phyloP scores from a whole-genome alignment of 2,113 vertebrate species.

The Anoplopoma fimbria region DNA sequence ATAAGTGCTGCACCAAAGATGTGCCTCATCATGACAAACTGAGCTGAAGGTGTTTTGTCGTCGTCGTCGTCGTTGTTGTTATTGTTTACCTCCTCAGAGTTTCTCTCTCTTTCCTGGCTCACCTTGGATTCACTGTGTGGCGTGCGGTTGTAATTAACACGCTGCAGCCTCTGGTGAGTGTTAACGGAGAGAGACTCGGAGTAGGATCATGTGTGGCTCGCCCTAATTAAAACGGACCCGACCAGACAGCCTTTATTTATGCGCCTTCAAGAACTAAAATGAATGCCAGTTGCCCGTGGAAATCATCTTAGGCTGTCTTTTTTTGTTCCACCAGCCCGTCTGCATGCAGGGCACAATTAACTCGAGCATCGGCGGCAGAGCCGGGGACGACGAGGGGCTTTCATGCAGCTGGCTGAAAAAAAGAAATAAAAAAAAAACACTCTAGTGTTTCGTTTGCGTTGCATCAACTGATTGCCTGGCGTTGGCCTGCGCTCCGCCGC shows the following conservation, averaged over 20 bases:
- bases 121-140: conserved; percentile 66
- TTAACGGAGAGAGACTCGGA: conserved; percentile 51
- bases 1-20: conserved; percentile 60
- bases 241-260: conserved; percentile 75
- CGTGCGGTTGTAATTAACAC: conserved; percentile 71
- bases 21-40: conserved; percentile 58
- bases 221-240: conserved; percentile 79
- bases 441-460: conserved; percentile 74
- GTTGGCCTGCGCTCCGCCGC: conserved; percentile 45
- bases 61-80: conserved; percentile 52
- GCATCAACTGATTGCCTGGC: conserved; percentile 69
- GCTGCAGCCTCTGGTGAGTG: conserved; percentile 71
- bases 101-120: conserved; percentile 50
- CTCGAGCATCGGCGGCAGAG: conserved; percentile 55
- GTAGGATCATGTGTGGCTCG: conserved; percentile 67
- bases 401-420: conserved; percentile 55
- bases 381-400: conserved; percentile 67
- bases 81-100: conserved; percentile 68
- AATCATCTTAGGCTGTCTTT: conserved; percentile 63
- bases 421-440: not conserved
- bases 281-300: conserved; percentile 72
- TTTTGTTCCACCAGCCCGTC: conserved; percentile 26
- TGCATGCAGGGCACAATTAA: conserved; percentile 72
- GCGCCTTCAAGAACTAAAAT: conserved; percentile 73
- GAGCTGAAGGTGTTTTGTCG: conserved; percentile 54